phyloP scores from a whole-genome alignment of 1,140 invertebrate genomes.

The Eueides isabella region DNA sequence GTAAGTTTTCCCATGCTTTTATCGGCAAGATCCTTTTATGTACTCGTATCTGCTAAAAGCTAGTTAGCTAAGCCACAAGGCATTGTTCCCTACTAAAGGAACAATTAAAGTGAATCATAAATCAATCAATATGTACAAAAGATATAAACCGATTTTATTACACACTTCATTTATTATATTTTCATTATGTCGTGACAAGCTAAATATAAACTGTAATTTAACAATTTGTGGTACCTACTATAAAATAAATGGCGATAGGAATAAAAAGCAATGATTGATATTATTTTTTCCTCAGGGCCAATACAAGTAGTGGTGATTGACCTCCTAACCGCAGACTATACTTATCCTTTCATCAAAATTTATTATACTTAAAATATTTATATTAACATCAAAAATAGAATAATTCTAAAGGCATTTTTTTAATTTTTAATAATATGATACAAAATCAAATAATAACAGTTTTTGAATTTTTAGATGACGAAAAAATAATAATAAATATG shows the following conservation, averaged over 20 bases:
- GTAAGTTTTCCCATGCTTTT: no score
- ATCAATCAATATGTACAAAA: slow-evolving; percentile 4
- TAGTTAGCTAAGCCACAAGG: no score
- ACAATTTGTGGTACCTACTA: background rate
- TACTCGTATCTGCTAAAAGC: background rate
- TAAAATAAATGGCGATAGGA: slow-evolving; percentile 19
- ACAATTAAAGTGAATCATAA: slow-evolving; percentile 22
- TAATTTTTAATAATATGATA: no score
- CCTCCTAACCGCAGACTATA: slow-evolving; percentile 54
- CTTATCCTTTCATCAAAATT: slow-evolving; percentile 47
- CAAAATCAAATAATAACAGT: no score
- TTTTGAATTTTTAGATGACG: no score
- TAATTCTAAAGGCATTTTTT: background rate
- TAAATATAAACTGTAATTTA: background rate
- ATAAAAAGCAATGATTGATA: slow-evolving; percentile 55
- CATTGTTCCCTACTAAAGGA: no score
- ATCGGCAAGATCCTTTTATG: background rate
- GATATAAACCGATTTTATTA: background rate
- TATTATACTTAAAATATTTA: no score
- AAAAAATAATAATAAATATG: no score
- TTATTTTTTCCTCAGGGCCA: slow-evolving; percentile 55
- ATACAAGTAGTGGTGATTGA: slow-evolving; percentile 51
- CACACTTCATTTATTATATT: slow-evolving; percentile 7
- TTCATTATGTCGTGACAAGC: background rate
- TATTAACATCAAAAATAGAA: background rate